Conservation (phyloP, 2,888 invertebrate genomes). For the Stomorhina lunata region DNA sequence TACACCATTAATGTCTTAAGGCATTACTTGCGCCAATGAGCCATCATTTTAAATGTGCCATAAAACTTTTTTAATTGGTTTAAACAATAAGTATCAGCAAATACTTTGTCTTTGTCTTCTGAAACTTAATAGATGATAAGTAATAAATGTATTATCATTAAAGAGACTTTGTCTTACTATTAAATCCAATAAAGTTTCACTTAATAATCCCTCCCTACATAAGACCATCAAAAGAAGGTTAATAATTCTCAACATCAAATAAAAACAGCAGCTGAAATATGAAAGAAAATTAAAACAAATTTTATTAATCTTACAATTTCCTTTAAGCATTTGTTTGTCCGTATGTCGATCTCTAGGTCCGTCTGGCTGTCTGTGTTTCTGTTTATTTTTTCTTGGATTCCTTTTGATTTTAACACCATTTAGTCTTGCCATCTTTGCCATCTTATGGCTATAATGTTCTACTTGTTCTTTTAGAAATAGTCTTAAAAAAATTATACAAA, state of each 20-base stretch:
- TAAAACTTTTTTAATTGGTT: slow-evolving; percentile 29
- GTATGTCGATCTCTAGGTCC: too few relatives aligned
- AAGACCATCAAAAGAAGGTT: slow-evolving; percentile 8
- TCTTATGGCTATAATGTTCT: neutral
- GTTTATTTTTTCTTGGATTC: neutral
- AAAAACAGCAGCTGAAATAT: slow-evolving; percentile 6
- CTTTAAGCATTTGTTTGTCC: slow-evolving; percentile 9
- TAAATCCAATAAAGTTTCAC: slow-evolving; percentile 9
- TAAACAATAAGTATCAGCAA: neutral
- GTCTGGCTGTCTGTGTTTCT: neutral
- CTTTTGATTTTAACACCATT: slow-evolving; percentile 21
- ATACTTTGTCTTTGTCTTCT: too few relatives aligned
- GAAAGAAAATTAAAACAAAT: slow-evolving; percentile 1
- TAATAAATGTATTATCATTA: neutral
- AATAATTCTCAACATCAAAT: neutral
- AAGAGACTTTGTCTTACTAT: neutral
- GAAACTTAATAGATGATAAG: slow-evolving; percentile 12
- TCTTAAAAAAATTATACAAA: slow-evolving; percentile 49
- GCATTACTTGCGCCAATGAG: slow-evolving; percentile 21
- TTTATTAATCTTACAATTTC: slow-evolving; percentile 22
- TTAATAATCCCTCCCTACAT: neutral
- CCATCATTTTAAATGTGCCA: neutral
- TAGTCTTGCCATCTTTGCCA: neutral
- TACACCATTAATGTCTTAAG: neutral
- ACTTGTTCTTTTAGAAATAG: slow-evolving; percentile 14